These are phyloP conservation scores for Geophilus truncorum DNA, from an alignment of 2,888 invertebrate genomes.

Conservation along the genomic window DNA sequence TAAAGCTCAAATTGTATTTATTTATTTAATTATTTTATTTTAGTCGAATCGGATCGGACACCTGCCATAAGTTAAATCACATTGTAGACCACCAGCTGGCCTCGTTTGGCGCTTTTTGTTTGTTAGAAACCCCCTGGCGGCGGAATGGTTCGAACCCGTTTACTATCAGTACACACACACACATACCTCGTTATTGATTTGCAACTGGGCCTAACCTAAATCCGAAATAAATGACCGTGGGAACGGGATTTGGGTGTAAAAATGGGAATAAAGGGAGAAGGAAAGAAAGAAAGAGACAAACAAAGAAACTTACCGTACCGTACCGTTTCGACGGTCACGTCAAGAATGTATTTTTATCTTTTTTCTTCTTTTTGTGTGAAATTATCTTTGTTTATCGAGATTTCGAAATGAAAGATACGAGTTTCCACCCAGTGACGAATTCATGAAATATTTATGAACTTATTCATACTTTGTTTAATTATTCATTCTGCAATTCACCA, in stretches of 20 bases:
- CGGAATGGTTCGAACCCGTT: neutral
- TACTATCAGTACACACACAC: neutral
- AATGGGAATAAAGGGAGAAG: neutral
- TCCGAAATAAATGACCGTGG: neutral
- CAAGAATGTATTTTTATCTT: neutral
- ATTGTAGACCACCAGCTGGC: neutral
- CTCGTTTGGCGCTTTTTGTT: neutral
- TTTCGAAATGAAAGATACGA: too few species aligned
- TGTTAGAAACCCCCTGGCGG: neutral
- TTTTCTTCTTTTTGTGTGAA: too few species aligned
- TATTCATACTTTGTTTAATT: too few species aligned
- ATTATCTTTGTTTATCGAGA: too few species aligned
- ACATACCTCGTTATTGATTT: conserved; percentile 7
- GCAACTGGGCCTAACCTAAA: neutral
- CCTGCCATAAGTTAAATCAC: neutral
- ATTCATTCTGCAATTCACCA: too few species aligned
- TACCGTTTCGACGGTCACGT: neutral
- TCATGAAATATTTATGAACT: too few species aligned
- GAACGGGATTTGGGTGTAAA: too few species aligned
- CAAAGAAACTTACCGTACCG: too few species aligned
- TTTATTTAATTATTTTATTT: neutral
- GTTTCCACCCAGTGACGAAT: too few species aligned
- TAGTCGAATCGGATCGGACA: neutral
- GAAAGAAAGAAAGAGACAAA: neutral
- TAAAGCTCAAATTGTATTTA: neutral